Conservation (phyloP, 2,888 invertebrate genomes). For the Oligia fasciuncula region DNA sequence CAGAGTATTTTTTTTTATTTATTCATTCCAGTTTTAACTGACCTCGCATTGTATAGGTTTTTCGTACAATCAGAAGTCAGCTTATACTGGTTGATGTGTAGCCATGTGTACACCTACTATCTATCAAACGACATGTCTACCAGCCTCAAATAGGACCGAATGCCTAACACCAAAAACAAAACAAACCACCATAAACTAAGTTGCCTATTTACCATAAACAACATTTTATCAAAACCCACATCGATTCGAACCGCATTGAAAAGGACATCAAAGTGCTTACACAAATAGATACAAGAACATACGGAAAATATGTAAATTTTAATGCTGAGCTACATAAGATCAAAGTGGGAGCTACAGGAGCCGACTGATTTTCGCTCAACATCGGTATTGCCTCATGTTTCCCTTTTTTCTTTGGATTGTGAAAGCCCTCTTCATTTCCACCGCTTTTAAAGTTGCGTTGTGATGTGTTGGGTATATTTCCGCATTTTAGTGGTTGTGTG, state of each 20-base stretch:
- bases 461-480: conserved; percentile 54
- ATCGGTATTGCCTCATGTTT: conserved; percentile 70
- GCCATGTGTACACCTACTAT: neutral
- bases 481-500: neutral
- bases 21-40: too few species aligned
- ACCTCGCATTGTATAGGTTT: too few species aligned
- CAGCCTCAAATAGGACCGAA: neutral
- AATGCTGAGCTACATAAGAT: conserved; percentile 81
- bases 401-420: conserved; percentile 61
- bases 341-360: conserved; percentile 77
- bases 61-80: too few species aligned
- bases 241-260: conserved; percentile 77
- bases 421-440: conserved; percentile 70
- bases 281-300: conserved; percentile 78
- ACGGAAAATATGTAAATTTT: conserved; percentile 88
- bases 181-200: conserved; percentile 61
- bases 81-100: too few species aligned
- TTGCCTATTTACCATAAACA: conserved; percentile 60
- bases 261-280: conserved; percentile 86
- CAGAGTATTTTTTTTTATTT: too few species aligned
- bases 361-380: conserved; percentile 75
- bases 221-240: conserved; percentile 68
- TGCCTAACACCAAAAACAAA: conserved; percentile 28
- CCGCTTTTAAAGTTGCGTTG: conserved; percentile 69
- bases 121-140: neutral